Evolutionary conservation across 1,140 invertebrate genomes (phyloP).

Genomic region (Physella acuta): DNA sequence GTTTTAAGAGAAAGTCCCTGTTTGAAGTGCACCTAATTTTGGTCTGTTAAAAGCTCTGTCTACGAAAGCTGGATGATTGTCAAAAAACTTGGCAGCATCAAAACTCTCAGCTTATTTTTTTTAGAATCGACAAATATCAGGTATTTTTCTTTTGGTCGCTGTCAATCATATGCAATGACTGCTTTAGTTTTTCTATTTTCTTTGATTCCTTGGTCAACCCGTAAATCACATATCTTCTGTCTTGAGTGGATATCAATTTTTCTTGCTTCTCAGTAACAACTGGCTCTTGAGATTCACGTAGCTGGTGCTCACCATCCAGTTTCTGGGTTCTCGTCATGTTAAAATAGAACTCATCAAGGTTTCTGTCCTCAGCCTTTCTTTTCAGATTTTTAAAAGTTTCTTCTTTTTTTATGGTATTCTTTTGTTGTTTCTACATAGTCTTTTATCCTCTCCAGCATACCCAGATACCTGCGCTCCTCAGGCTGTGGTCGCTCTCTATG

Average conservation of each 20-base stretch:
- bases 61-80: conserved; percentile 75
- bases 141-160: conserved; percentile 70
- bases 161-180: conserved; percentile 80
- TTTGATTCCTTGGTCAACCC: conserved; percentile 82
- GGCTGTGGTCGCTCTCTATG: too few species aligned
- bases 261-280: conserved; percentile 79
- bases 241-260: conserved; percentile 86
- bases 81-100: conserved; percentile 72
- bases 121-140: conserved; percentile 78
- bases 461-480: conserved; percentile 76
- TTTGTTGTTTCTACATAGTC: conserved; percentile 85
- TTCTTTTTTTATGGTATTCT: conserved; percentile 82
- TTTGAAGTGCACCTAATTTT: conserved; percentile 66
- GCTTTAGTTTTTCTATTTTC: conserved; percentile 77
- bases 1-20: conserved; percentile 11
- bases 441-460: conserved; percentile 92
- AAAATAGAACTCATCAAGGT: conserved; percentile 98
- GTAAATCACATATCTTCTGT: conserved; percentile 85
- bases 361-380: conserved; percentile 84
- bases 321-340: conserved; percentile 94
- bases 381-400: conserved; percentile 79
- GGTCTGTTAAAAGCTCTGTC: conserved; percentile 72
- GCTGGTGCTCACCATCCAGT: conserved; percentile 68
- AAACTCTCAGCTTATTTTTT: conserved; percentile 68
- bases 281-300: conserved; percentile 65